Base-by-base conservation (phyloP, 2,797 vertebrate genomes). In the Lates japonicus region DNA sequence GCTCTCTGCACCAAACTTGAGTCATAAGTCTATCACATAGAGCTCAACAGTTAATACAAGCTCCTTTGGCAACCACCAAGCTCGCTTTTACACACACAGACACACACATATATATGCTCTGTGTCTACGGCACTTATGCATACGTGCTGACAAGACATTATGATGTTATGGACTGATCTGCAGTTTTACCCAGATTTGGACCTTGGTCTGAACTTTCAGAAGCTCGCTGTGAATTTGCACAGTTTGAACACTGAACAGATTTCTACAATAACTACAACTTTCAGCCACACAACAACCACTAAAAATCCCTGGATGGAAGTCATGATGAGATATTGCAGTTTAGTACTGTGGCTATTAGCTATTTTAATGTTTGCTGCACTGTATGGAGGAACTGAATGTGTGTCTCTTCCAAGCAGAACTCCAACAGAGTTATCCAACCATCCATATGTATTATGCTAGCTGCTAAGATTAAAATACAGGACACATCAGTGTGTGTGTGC, bases 351-450 rank as follows among this genome's bases (percentile, higher is more conserved):
- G 22, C 35, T 52, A n/a, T 44, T 52, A 51, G 52, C 19, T 68
- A 33, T 54, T 35, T 16, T 11, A 54, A 33, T 73, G 20, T 70
- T 31, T 37, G 41, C 37, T 14, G 42, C 22, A 25, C 20, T 51
- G 41, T 31, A 39, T 71, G 25, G 12, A 54, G 42, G 41, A 48
- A 39, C 48, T 54, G 29, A 29, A 62, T 29, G 41, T 69, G 41
- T 62, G n/a, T n/a, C n/a, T n/a, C n/a, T n/a, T n/a, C n/a, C n/a
- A n/a, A n/a, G n/a, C n/a, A n/a, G n/a, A n/a, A n/a, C n/a, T n/a
- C n/a, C n/a, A n/a, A 75, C 66, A 82, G 60, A 87, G 70, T 80
- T 65, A 81, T 80, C 80, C 67, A 75, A 37, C 57, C 63, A 74
- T 73, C 66, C 69, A 70, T 78, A 81, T 29, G 25, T 83, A 86